Percentiles rank a stretch among this genome's conserved stretches.
Evolutionary conservation across 2,888 invertebrate genomes (phyloP).

Genomic region (Melanostoma mellinum): DNA sequence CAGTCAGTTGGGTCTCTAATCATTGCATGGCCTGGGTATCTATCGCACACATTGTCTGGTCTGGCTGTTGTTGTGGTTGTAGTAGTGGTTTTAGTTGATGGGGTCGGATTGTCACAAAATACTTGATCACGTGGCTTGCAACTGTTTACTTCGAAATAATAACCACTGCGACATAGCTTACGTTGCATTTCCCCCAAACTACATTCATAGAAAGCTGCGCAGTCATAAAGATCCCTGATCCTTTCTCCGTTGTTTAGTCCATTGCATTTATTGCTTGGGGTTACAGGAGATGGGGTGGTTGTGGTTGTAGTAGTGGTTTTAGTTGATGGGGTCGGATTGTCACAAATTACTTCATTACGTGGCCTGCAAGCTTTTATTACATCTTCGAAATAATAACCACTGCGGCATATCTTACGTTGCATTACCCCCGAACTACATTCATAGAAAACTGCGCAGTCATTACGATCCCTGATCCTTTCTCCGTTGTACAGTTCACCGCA

Average conservation of each 20-base stretch:
- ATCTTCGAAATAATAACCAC: too few species aligned
- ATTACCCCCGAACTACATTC: constrained; percentile 36
- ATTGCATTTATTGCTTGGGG: too few species aligned
- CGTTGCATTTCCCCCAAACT: neutral
- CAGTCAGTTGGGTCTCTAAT: constrained; percentile 16
- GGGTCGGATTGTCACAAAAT: neutral
- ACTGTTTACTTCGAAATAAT: too few species aligned
- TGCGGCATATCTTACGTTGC: too few species aligned
- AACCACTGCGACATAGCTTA: too few species aligned
- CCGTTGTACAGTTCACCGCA: too few species aligned
- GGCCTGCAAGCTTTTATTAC: too few species aligned
- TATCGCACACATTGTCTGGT: neutral
- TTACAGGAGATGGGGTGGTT: neutral
- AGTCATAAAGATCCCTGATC: neutral
- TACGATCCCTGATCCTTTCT: neutral
- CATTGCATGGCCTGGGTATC: neutral
- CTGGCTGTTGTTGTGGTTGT: neutral
- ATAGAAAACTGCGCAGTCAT: constrained; percentile 22
- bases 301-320: neutral
- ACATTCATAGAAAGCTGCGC: constrained; percentile 13
- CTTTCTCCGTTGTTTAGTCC: too few species aligned
- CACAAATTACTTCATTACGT: too few species aligned
- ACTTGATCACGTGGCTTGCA: too few species aligned
- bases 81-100: neutral
- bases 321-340: neutral